A percentile compares a stretch with the other conserved stretches of the same genome.
These are phyloP conservation scores for Neoascia interrupta DNA, from an alignment of 2,888 invertebrate species.

Conservation along the genomic window DNA sequence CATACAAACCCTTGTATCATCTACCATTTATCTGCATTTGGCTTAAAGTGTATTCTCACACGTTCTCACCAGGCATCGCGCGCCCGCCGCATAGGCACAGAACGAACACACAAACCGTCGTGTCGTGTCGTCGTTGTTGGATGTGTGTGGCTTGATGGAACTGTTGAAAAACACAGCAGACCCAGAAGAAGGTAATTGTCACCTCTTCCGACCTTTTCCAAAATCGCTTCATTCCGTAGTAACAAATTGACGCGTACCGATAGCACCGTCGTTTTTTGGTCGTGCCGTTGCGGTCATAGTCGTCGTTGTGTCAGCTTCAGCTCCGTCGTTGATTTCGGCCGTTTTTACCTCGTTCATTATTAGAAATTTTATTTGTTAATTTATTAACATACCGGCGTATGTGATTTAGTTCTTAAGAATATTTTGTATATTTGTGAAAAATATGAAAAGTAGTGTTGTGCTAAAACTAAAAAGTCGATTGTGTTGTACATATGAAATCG, in stretches of 20 bases:
- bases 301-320: slow-evolving; percentile 30
- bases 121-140: slow-evolving; percentile 29
- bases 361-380: not conserved
- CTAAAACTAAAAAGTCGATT: not conserved
- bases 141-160: slow-evolving; percentile 28
- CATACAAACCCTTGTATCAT: slow-evolving; percentile 19
- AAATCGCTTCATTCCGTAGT: slow-evolving; percentile 65
- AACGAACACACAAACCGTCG: slow-evolving; percentile 41
- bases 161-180: slow-evolving; percentile 23
- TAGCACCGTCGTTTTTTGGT: slow-evolving; percentile 55
- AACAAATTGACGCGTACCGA: slow-evolving; percentile 64
- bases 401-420: not conserved
- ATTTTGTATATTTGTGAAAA: not conserved
- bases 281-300: slow-evolving; percentile 39
- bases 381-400: not conserved
- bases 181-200: slow-evolving; percentile 60
- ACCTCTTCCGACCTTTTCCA: slow-evolving; percentile 62
- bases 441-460: slow-evolving; percentile 10
- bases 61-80: not conserved
- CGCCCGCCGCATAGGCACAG: slow-evolving; percentile 10
- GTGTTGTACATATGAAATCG: slow-evolving; percentile 4
- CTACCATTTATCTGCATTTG: slow-evolving; percentile 16
- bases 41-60: slow-evolving; percentile 21
- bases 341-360: not conserved
- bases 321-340: slow-evolving; percentile 44